phyloP scores from a whole-genome alignment of 2,888 invertebrate species.

The Monoplex corrugatus region DNA sequence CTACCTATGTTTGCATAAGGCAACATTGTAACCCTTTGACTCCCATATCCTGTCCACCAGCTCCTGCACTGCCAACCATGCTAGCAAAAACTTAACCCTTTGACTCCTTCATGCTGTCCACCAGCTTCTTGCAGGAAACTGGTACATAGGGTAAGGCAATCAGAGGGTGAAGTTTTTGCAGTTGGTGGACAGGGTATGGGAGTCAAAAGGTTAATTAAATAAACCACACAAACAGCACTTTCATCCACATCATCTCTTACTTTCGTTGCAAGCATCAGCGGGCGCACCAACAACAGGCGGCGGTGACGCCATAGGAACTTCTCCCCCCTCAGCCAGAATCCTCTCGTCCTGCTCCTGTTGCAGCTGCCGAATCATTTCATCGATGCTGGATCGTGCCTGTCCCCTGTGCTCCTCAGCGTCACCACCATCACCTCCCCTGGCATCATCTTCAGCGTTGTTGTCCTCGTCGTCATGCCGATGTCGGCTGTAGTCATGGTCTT shows the following conservation, averaged over 20 bases:
- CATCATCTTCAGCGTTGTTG: slow-evolving; percentile 5
- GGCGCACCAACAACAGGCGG: slow-evolving; percentile 51
- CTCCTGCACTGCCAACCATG: too few species aligned
- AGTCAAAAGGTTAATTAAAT: too few species aligned
- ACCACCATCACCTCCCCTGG: slow-evolving; percentile 36
- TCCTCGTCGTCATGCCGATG: slow-evolving; percentile 10
- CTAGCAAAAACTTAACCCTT: too few species aligned
- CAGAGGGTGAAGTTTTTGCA: too few species aligned
- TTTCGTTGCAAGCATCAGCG: background rate
- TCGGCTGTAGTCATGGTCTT: slow-evolving; percentile 36
- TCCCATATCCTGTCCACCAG: too few species aligned
- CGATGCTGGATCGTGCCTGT: slow-evolving; percentile 84
- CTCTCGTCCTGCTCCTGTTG: slow-evolving; percentile 84
- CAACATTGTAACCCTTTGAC: too few species aligned
- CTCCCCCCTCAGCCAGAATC: slow-evolving; percentile 64
- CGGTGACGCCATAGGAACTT: slow-evolving; percentile 66
- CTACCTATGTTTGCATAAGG: too few species aligned
- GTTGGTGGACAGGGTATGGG: too few species aligned
- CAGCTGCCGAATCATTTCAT: slow-evolving; percentile 88
- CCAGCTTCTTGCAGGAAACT: too few species aligned
- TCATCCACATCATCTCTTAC: background rate
- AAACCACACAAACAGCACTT: background rate
- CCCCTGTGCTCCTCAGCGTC: slow-evolving; percentile 5
- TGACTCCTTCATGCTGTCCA: too few species aligned
- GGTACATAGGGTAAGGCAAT: too few species aligned